phyloP scores from a whole-genome alignment of 23 tunicate species.

The Styela plicata region DNA sequence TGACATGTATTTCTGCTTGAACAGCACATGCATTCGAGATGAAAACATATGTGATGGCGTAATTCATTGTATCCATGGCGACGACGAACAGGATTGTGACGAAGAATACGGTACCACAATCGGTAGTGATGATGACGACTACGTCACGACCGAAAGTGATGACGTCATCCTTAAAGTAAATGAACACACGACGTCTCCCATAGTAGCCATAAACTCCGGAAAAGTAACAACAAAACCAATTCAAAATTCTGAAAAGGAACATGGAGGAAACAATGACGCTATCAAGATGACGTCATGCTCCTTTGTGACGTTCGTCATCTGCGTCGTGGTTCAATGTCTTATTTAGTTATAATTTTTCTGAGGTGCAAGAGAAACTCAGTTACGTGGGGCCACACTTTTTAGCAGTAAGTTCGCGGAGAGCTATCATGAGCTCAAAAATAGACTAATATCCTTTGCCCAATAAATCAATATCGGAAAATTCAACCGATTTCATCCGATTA shows the following conservation, averaged over 20 bases:
- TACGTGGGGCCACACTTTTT: too few species aligned
- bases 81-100: conserved; percentile 23
- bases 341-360: too few species aligned
- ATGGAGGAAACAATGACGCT: not conserved
- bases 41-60: conserved; percentile 8
- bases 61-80: conserved; percentile 16
- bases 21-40: not conserved
- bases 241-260: not conserved
- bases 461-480: too few species aligned
- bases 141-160: not conserved
- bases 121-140: not conserved
- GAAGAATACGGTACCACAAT: not conserved
- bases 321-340: too few species aligned
- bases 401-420: too few species aligned
- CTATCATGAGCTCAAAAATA: too few species aligned
- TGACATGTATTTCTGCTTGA: not conserved
- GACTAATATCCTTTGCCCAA: too few species aligned
- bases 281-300: not conserved
- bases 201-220: not conserved
- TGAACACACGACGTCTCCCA: not conserved
- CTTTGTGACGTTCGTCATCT: not conserved
- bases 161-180: not conserved
- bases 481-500: too few species aligned
- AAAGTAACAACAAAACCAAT: not conserved
- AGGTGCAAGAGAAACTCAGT: too few species aligned